These are phyloP conservation scores for Amiota mariae DNA, from an alignment of 2,888 invertebrate species.

Conservation along the genomic window DNA sequence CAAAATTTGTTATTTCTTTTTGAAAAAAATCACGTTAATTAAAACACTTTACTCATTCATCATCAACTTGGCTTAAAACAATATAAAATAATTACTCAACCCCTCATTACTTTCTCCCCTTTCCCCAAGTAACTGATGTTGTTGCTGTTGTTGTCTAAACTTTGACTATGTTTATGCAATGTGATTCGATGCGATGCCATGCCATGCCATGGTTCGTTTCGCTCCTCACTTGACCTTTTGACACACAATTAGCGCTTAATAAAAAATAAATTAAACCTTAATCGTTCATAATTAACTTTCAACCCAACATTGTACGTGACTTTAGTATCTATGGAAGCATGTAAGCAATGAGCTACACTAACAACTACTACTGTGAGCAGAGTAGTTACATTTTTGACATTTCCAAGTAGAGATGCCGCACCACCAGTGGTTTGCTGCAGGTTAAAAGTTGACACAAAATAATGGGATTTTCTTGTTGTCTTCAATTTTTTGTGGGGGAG, in stretches of 20 bases:
- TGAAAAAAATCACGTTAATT: not conserved
- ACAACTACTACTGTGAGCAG: not conserved
- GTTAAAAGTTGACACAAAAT: not conserved
- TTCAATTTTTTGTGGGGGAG: not conserved
- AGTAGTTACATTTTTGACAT: not conserved
- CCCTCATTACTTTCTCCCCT: no score
- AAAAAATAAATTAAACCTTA: conserved; percentile 33
- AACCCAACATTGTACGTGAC: not conserved
- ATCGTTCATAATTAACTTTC: conserved; percentile 26
- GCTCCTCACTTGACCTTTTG: conserved; percentile 41
- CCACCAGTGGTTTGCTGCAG: not conserved
- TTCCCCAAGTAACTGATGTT: no score
- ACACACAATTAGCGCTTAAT: conserved; percentile 43
- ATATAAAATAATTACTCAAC: no score
- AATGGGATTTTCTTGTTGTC: not conserved
- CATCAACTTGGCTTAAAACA: no score
- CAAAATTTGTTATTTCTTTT: no score
- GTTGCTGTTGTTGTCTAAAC: no score
- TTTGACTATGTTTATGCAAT: no score
- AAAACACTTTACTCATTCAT: no score
- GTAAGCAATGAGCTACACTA: not conserved
- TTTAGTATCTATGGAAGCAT: not conserved
- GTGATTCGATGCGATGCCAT: no score
- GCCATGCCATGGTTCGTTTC: not conserved
- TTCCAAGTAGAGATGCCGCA: not conserved